Evolutionary conservation across 1,140 invertebrate species (phyloP), one percentile per base, ranked within the genome.

Genomic region (Maniola jurtina): DNA sequence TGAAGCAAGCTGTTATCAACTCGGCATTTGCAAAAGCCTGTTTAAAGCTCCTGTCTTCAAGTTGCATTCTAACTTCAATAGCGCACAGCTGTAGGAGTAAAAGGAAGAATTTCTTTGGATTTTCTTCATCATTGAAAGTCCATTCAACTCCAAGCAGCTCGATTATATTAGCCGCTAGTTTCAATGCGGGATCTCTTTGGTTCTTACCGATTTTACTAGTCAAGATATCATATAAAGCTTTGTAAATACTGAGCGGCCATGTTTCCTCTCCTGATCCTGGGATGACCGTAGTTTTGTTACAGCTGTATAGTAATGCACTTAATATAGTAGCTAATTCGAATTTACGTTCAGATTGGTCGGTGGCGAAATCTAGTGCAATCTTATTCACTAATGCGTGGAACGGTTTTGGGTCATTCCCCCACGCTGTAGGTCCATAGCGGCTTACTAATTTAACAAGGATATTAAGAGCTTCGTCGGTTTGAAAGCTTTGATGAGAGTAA

Each of bases 61-160:
- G 87, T 76, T 97, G 95, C 96, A 99, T 98, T 75, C 97, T 93
- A 3, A 98, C 94, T 92, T 98, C 97, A 81, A 99, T 96, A 57
- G 96, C 96, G 70, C 95, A 94, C 15, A 99, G 86, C 84, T 98
- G 97, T 61, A 98, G 93, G 2, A 98, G 86, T 47, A 98, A 86
- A 1, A 98, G 89, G 73, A 98, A 96, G 74, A 98, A 96, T 77
- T 95, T 94, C 87, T 95, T 96, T 63, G 94, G 94, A 72, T 94
- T 95, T 54, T 95, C 95, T 72, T 96, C 95, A 88, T 96, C 95
- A 68, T 92, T 93, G 52, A 97, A 89, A 36, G 94, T 92, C 96
- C 96, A 97, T 70, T 97, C 96, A 9, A 96, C 93, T 8, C 97
- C 96, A n/a, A 98, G 89, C 2, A 95, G 80, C 72, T 97, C 95